Evolutionary conservation across 2,113 vertebrate species (phyloP).

Genomic region (Phainopepla nitens): DNA sequence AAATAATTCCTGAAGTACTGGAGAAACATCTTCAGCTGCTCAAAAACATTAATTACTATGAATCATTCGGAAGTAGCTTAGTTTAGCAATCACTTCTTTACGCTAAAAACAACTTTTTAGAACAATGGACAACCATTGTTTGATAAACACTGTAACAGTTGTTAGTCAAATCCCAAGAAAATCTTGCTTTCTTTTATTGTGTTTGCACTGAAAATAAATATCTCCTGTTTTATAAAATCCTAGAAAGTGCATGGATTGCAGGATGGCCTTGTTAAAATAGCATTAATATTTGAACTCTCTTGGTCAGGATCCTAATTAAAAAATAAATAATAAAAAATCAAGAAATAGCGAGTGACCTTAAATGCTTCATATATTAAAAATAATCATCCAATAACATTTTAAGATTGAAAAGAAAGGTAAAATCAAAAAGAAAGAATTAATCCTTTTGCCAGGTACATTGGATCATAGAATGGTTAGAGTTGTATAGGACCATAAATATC

Average conservation of each 20-base stretch:
- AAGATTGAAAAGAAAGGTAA: neutral
- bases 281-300: neutral
- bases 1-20: neutral
- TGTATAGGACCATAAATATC: accelerated
- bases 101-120: neutral
- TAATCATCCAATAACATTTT: neutral
- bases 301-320: neutral
- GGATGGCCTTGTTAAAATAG: neutral
- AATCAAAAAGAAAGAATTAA: neutral
- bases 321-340: neutral
- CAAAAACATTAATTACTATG: neutral
- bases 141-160: neutral
- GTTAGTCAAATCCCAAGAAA: neutral
- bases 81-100: neutral
- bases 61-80: neutral
- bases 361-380: neutral
- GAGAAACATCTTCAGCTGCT: neutral
- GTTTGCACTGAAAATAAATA: neutral
- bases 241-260: neutral
- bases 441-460: neutral
- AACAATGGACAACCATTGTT: neutral
- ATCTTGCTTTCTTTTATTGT: neutral
- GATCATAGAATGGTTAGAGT: neutral
- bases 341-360: neutral
- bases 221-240: neutral